Evolutionary conservation across 2,113 vertebrate genomes (phyloP), one percentile per base, ranked within the genome.

Genomic region (Dermatemys mawii): DNA sequence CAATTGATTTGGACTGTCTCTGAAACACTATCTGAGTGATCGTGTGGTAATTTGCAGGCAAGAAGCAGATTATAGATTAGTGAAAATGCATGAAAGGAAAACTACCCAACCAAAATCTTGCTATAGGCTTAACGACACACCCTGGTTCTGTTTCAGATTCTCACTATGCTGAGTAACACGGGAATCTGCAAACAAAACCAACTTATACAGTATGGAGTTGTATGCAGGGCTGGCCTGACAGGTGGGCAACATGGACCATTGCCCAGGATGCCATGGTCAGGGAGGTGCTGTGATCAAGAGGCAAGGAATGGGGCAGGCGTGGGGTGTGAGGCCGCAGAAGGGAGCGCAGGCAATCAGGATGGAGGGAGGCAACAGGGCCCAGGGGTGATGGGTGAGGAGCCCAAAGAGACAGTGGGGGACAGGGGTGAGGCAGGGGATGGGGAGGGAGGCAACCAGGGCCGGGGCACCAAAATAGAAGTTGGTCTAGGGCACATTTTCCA

Each of bases 131-230:
- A 70, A 14, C 90, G 84, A 80, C 70, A 85, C 89, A 76, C n/a
- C 51, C 79, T 88, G 54, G 81, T 94, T 93, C 53, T 92, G 78
- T 82, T 93, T 91, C 35, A 22, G 90, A 41, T 95, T 94, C 92
- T 2, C n/a, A n/a, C n/a, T n/a, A 83, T 91, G 84, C 95, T 88
- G 91, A 96, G 96, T 91, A 92, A 88, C 84, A 50, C 93, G 94
- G 92, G 92, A 79, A 78, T 95, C 75, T 85, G 94, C 90, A 95
- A 95, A 97, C 91, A 95, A 87, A 90, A 84, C 1, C 92, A 85
- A 84, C 75, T 95, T 73, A 11, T 54, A 83, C 73, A 49, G 54
- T 63, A 84, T 41, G n/a, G 63, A 84, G 55, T 76, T 8, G 57
- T 49, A 81, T 60, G 87, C 70, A 75, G 73, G 57, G 79, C 49